phyloP scores from a whole-genome alignment of 2,888 invertebrate genomes.

The Nephrotoma appendiculata region DNA sequence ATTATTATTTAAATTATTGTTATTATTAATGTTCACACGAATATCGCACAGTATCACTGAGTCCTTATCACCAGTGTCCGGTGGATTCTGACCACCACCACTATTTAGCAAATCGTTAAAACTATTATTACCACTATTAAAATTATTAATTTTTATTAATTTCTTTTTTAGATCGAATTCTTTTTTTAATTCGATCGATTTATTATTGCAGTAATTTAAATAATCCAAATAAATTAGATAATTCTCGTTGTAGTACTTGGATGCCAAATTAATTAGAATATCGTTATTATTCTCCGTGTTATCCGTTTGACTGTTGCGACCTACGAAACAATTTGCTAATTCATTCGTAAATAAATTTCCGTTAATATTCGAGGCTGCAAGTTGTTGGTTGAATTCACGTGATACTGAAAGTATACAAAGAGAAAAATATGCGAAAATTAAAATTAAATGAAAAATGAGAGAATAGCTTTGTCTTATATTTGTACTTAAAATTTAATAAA shows the following conservation, averaged over 20 bases:
- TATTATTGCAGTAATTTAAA: neutral
- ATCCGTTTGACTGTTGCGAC: neutral
- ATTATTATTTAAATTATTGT: neutral
- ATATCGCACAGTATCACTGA: neutral
- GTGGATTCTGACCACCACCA: neutral
- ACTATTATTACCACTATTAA: neutral
- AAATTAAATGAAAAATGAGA: neutral
- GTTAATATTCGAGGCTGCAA: neutral
- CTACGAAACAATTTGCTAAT: neutral
- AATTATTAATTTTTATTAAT: neutral
- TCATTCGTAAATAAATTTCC: neutral
- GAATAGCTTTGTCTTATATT: neutral
- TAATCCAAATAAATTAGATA: neutral
- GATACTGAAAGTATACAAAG: neutral
- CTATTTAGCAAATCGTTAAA: neutral
- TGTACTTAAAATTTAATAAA: neutral
- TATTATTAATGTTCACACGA: neutral
- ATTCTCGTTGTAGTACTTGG: neutral
- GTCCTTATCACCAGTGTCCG: neutral
- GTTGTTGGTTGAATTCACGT: neutral
- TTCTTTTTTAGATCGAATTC: neutral
- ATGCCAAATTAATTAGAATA: neutral
- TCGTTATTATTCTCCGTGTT: neutral
- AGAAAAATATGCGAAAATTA: neutral
- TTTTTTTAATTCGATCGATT: neutral